Evolutionary conservation across 1,140 invertebrate species (phyloP).

Genomic region (Anadara kagoshimensis): DNA sequence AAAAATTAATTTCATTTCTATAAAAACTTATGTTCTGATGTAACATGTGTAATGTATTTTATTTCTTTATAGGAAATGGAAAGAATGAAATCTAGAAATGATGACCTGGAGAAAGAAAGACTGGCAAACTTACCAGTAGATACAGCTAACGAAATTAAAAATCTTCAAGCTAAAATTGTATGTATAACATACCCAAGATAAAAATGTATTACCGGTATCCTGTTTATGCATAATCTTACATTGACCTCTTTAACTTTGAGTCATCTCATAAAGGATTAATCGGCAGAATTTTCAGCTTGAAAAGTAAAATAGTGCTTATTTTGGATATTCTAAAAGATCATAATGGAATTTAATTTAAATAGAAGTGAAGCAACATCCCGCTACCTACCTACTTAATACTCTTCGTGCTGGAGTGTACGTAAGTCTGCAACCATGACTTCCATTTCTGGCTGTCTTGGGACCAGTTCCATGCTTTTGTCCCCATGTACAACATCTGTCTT

Average conservation of each 20-base stretch:
- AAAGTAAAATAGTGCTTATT: not conserved
- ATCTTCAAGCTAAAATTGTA: conserved; percentile 66
- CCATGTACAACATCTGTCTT: too few species aligned
- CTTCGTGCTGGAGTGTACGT: too few species aligned
- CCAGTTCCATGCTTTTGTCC: not conserved
- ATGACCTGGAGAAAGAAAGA: conserved; percentile 62
- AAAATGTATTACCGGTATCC: not conserved
- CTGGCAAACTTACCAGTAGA: conserved; percentile 66
- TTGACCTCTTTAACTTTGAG: too few species aligned
- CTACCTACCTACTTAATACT: not conserved
- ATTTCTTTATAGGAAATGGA: conserved; percentile 53
- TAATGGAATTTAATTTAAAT: too few species aligned
- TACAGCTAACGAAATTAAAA: conserved; percentile 65
- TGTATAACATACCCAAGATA: conserved; percentile 20
- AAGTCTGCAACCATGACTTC: not conserved
- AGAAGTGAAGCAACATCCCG: too few species aligned
- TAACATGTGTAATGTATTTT: too few species aligned
- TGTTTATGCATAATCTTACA: too few species aligned
- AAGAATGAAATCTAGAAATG: conserved; percentile 48
- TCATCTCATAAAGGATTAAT: too few species aligned
- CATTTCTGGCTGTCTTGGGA: too few species aligned
- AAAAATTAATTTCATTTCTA: too few species aligned
- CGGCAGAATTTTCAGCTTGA: not conserved
- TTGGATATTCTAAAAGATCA: too few species aligned
- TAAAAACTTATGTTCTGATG: too few species aligned